Evolutionary conservation across 2,888 invertebrate species (phyloP).

Genomic region (Allygus modestus): DNA sequence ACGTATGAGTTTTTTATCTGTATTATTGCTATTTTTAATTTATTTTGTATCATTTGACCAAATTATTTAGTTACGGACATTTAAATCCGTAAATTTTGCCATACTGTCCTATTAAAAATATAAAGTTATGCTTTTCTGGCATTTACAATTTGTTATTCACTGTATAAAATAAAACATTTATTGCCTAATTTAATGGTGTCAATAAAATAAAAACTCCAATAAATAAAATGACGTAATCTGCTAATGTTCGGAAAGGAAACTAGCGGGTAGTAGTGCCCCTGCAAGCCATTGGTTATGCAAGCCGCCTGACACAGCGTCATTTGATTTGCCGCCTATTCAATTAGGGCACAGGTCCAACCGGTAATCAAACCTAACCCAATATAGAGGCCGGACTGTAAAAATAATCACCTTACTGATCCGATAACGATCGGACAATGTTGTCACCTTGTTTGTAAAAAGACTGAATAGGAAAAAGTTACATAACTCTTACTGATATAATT

Average conservation of each 20-base stretch:
- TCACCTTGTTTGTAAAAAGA: background rate
- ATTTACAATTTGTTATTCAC: too few relatives aligned
- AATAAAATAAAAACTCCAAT: background rate
- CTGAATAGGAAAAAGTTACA: background rate
- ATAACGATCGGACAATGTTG: background rate
- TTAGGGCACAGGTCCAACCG: slow-evolving; percentile 33
- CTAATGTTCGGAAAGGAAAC: background rate
- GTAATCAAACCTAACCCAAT: slow-evolving; percentile 61
- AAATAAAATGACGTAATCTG: background rate
- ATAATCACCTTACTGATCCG: slow-evolving; percentile 28
- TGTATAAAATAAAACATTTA: too few relatives aligned
- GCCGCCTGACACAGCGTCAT: slow-evolving; percentile 51
- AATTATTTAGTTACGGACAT: too few relatives aligned
- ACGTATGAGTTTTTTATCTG: too few relatives aligned
- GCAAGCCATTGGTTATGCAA: slow-evolving; percentile 55
- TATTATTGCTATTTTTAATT: too few relatives aligned
- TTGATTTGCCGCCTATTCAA: slow-evolving; percentile 61
- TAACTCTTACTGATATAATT: background rate
- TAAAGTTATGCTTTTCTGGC: too few relatives aligned
- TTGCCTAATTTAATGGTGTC: too few relatives aligned
- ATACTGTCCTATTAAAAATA: too few relatives aligned
- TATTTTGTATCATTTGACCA: too few relatives aligned
- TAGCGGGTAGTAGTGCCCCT: background rate
- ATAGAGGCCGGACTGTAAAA: slow-evolving; percentile 43
- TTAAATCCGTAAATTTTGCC: too few relatives aligned